Conservation (phyloP, 2,888 invertebrate genomes). For the Anagyrus pseudococci region DNA sequence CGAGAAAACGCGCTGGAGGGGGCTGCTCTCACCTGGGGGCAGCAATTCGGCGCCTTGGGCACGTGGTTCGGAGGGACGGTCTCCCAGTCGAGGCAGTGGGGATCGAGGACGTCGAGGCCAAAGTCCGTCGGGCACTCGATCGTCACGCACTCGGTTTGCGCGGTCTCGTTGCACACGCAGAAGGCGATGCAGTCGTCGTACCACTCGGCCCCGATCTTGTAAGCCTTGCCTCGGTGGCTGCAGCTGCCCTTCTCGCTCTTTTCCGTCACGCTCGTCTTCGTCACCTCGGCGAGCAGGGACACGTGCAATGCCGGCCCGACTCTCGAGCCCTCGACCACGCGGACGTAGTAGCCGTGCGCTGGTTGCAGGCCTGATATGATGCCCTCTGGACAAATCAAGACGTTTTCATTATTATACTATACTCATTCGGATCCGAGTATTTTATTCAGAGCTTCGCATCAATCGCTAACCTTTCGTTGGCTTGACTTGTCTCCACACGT, state of each 20-base stretch:
- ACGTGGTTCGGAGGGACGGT: slow-evolving; percentile 76
- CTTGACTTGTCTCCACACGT: slow-evolving; percentile 55
- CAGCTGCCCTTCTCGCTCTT: slow-evolving; percentile 51
- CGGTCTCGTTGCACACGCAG: slow-evolving; percentile 76
- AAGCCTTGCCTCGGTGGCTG: slow-evolving; percentile 59
- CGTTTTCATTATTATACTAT: not conserved
- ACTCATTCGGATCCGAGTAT: not conserved
- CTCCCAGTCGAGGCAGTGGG: slow-evolving; percentile 87
- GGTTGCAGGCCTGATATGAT: slow-evolving; percentile 56
- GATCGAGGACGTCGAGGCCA: slow-evolving; percentile 83
- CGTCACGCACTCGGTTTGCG: slow-evolving; percentile 74
- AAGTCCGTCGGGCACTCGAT: slow-evolving; percentile 85
- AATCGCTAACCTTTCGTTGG: slow-evolving; percentile 50
- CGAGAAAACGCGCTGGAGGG: not conserved
- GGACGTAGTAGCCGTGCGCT: slow-evolving; percentile 59
- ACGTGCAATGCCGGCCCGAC: slow-evolving; percentile 53
- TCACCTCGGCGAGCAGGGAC: slow-evolving; percentile 54
- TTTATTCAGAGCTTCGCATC: not conserved
- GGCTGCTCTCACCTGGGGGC: slow-evolving; percentile 64
- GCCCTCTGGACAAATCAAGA: slow-evolving; percentile 46
- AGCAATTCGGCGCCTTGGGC: slow-evolving; percentile 79
- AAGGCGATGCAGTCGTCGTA: slow-evolving; percentile 82
- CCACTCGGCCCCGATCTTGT: slow-evolving; percentile 61
- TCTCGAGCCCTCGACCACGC: slow-evolving; percentile 53
- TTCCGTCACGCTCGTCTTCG: slow-evolving; percentile 53